These are phyloP conservation scores for Cecidostiba fungosa DNA, from an alignment of 2,888 invertebrate genomes.

Conservation along the genomic window DNA sequence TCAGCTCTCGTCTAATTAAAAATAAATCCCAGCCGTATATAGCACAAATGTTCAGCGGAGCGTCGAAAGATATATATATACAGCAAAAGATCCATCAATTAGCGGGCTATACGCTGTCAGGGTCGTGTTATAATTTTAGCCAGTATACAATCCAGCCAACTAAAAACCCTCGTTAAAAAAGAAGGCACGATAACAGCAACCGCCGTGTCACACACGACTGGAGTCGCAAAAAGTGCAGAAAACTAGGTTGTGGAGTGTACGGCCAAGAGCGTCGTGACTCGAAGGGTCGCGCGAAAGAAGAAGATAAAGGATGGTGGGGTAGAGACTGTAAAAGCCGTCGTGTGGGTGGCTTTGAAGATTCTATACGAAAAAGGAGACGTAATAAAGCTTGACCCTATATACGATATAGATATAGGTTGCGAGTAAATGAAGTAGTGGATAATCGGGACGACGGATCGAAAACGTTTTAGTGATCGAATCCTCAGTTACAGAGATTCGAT, in stretches of 20 bases:
- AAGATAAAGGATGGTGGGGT: not conserved
- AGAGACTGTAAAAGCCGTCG: not conserved
- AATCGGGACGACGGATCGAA: not conserved
- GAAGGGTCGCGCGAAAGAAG: not conserved
- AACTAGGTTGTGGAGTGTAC: not conserved
- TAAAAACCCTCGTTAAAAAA: not conserved
- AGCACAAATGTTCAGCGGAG: not conserved
- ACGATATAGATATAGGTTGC: not conserved
- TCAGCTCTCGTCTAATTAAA: not conserved
- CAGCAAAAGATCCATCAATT: not conserved
- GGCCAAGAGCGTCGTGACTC: not conserved
- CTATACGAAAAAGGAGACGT: not conserved
- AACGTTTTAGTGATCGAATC: not conserved
- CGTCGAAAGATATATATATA: not conserved
- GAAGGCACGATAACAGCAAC: not conserved
- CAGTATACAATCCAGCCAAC: not conserved
- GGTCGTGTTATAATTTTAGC: too few species aligned
- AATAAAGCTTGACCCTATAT: constrained; percentile 4
- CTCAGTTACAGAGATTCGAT: not conserved
- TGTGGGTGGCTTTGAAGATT: not conserved
- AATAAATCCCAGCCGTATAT: not conserved
- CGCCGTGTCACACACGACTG: not conserved
- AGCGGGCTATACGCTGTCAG: not conserved
- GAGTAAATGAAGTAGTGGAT: not conserved
- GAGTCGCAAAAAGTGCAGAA: not conserved